phyloP scores from a whole-genome alignment of 2,113 vertebrate genomes.

The Heterochromis multidens region DNA sequence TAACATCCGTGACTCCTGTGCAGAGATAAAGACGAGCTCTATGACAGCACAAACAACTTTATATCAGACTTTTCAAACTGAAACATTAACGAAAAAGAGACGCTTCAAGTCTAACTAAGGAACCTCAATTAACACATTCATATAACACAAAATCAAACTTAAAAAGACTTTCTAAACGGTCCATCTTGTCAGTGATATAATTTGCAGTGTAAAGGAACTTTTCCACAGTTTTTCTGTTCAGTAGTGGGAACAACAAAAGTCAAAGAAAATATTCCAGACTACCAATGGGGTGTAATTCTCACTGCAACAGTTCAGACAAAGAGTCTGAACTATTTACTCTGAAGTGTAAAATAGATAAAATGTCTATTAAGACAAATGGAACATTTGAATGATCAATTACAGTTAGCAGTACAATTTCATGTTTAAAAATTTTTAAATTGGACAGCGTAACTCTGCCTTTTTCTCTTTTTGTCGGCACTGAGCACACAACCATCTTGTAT shows the following conservation, averaged over 20 bases:
- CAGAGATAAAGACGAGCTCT: not conserved
- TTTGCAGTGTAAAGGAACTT: not conserved
- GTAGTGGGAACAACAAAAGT: not conserved
- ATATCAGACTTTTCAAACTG: not conserved
- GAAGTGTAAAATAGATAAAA: not conserved
- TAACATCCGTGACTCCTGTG: not conserved
- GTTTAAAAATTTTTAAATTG: not conserved
- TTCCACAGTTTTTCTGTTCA: not conserved
- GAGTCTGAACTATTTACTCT: no score
- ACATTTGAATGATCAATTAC: not conserved
- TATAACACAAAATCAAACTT: accelerated
- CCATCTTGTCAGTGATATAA: not conserved
- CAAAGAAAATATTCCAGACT: accelerated
- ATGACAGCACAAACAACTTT: not conserved
- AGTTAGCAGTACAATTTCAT: not conserved
- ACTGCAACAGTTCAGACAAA: not conserved
- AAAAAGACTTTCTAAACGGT: not conserved
- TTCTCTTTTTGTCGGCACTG: not conserved
- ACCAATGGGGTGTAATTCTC: not conserved
- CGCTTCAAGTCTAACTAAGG: not conserved
- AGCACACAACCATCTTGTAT: not conserved
- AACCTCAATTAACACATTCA: not conserved
- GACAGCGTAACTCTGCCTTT: accelerated
- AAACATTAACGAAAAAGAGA: not conserved
- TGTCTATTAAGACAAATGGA: not conserved